Evolutionary conservation across 2,888 invertebrate genomes (phyloP).

Genomic region (Pammene aurita): DNA sequence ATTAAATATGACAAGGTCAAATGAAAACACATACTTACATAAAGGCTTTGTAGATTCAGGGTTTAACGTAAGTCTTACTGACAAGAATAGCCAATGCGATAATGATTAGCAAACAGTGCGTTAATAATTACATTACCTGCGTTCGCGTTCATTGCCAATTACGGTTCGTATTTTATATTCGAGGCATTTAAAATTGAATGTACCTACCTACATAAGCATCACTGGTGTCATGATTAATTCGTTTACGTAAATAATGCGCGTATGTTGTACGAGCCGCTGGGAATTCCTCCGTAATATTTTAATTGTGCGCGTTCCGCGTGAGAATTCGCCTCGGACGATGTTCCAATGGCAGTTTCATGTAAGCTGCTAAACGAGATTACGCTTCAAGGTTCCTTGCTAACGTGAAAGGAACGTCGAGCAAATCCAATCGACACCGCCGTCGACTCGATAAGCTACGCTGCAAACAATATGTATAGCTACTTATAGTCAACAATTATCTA

Average conservation of each 20-base stretch:
- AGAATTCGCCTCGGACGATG: constrained; percentile 64
- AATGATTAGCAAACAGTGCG: not conserved
- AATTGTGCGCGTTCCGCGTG: constrained; percentile 67
- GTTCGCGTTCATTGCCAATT: not conserved
- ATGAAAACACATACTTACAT: not conserved
- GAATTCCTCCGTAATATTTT: constrained; percentile 56
- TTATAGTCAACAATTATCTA: not conserved
- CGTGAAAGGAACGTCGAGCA: constrained; percentile 63
- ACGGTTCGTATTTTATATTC: constrained; percentile 5
- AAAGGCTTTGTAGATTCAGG: not conserved
- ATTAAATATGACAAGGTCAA: not conserved
- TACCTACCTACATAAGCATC: not conserved
- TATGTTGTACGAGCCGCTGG: constrained; percentile 45
- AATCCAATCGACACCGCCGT: constrained; percentile 15
- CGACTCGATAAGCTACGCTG: constrained; percentile 17
- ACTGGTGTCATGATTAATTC: constrained; percentile 31
- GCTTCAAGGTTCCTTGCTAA: constrained; percentile 64
- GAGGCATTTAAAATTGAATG: constrained; percentile 2
- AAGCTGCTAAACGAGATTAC: constrained; percentile 62
- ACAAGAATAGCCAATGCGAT: not conserved
- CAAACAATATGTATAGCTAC: constrained; percentile 1
- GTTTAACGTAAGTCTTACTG: constrained; percentile 2
- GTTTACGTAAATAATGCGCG: constrained; percentile 49
- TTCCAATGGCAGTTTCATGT: constrained; percentile 52
- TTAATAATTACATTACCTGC: not conserved